Conservation (phyloP, 2,888 invertebrate species). For the Lycophotia porphyrea region DNA sequence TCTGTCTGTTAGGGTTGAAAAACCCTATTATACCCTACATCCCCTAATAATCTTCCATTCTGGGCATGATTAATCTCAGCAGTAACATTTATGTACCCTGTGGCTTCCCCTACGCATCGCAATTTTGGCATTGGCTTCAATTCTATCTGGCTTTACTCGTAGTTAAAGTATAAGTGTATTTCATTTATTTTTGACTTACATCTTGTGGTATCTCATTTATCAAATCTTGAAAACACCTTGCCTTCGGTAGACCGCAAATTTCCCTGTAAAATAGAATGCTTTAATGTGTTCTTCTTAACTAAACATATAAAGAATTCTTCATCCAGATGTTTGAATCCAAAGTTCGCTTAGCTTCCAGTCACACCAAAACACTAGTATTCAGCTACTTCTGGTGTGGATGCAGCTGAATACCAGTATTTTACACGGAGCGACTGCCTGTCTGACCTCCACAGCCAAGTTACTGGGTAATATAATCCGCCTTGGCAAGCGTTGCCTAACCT, state of each 20-base stretch:
- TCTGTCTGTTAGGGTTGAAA: neutral
- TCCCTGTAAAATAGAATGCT: slow-evolving; percentile 86
- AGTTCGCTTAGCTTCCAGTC: neutral
- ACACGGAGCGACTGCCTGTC: neutral
- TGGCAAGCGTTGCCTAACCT: neutral
- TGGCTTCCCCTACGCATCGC: neutral
- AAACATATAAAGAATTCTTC: neutral
- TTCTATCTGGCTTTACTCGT: neutral
- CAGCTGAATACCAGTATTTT: neutral
- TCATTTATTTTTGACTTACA: slow-evolving; percentile 81
- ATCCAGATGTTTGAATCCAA: neutral
- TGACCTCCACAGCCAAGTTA: neutral
- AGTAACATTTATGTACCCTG: neutral
- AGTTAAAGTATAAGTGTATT: neutral
- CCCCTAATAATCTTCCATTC: neutral
- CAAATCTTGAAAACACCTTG: slow-evolving; percentile 93
- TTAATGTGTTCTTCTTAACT: neutral
- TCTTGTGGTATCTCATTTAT: slow-evolving; percentile 92
- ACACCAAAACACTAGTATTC: too few species aligned
- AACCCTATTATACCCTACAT: neutral
- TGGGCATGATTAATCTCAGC: neutral
- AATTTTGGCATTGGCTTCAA: neutral
- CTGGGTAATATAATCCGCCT: neutral
- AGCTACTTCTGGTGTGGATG: too few species aligned
- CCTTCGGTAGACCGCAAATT: slow-evolving; percentile 93